These are phyloP conservation scores for Trematocara nigrifrons DNA, from an alignment of 2,113 vertebrate genomes.

Conservation along the genomic window DNA sequence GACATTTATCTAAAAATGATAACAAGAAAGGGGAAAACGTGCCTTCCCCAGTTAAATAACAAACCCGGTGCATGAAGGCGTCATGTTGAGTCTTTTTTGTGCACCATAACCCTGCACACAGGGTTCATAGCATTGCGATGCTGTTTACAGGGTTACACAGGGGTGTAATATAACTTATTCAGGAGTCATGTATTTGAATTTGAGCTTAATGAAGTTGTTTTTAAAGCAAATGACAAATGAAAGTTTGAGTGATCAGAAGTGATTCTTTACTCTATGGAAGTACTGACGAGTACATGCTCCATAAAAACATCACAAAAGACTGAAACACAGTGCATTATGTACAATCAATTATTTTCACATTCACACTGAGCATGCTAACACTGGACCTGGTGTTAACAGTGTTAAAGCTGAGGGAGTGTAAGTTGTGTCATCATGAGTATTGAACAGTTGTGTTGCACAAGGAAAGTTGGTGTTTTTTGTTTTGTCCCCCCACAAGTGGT, in stretches of 20 bases:
- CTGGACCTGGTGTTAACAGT: neutral
- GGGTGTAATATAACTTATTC: neutral
- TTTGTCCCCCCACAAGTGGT: fast-evolving
- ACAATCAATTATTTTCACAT: neutral
- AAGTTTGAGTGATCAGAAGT: neutral
- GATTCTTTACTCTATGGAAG: neutral
- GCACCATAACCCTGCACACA: fast-evolving
- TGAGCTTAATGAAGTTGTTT: neutral
- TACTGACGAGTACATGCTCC: neutral
- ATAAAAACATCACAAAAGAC: neutral
- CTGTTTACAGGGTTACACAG: neutral
- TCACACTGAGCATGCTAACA: neutral
- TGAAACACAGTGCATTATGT: neutral
- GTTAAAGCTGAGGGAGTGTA: neutral
- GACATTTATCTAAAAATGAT: neutral
- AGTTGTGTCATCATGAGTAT: neutral
- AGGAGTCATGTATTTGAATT: neutral
- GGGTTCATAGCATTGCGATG: neutral
- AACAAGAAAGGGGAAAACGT: neutral
- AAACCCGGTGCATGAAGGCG: neutral
- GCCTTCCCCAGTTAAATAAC: neutral
- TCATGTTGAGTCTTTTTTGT: neutral
- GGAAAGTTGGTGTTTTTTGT: neutral
- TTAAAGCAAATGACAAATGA: neutral
- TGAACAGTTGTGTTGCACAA: neutral